Percentiles rank a stretch among this genome's conserved stretches.
Conservation (phyloP, 2,888 invertebrate genomes). For the Dromius quadrimaculatus region DNA sequence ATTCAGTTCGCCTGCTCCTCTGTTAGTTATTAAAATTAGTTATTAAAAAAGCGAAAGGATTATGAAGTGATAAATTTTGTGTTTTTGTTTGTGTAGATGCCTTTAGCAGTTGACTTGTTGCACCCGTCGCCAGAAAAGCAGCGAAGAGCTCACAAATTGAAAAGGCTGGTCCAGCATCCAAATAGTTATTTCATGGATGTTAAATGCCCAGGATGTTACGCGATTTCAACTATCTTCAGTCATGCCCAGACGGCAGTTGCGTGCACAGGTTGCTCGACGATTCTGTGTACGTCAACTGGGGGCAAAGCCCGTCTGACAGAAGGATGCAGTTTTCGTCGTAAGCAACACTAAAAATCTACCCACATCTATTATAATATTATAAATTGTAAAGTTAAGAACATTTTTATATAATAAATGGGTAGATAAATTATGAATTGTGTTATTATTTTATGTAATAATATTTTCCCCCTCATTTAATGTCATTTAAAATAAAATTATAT, state of each 20-base stretch:
- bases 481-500: no score
- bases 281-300: constrained; percentile 98
- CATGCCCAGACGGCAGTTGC: constrained; percentile 99
- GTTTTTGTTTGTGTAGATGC: constrained; percentile 63
- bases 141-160: constrained; percentile 95
- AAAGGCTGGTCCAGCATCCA: constrained; percentile 98
- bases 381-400: constrained; percentile 32
- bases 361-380: neutral
- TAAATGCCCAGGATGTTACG: constrained; percentile 99
- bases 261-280: constrained; percentile 99
- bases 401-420: constrained; percentile 37
- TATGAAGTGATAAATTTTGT: neutral
- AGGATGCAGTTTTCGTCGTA: constrained; percentile 98
- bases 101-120: constrained; percentile 95
- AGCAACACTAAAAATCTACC: constrained; percentile 83
- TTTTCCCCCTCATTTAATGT: no score
- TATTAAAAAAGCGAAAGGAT: constrained; percentile 97
- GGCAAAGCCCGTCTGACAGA: constrained; percentile 99
- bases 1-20: no score
- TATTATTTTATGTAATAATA: no score
- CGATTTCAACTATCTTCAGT: constrained; percentile 99
- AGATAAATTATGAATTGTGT: no score
- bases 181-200: constrained; percentile 99
- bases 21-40: no score
- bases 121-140: constrained; percentile 97